These are phyloP conservation scores for Eublepharis macularius DNA, from an alignment of 2,113 vertebrate species.

Conservation along the genomic window DNA sequence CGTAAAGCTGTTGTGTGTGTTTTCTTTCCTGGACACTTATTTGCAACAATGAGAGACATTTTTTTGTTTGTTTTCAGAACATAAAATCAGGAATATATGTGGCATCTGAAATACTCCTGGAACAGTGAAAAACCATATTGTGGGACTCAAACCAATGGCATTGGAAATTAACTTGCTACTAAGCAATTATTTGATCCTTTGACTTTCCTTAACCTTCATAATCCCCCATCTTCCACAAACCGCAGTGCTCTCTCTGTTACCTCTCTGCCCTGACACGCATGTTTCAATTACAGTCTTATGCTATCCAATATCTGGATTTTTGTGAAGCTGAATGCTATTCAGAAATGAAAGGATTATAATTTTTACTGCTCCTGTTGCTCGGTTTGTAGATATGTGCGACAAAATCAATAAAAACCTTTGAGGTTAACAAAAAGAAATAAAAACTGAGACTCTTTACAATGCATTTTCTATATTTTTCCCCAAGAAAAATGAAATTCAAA, in stretches of 20 bases:
- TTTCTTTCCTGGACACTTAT: too few relatives aligned
- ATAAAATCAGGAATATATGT: too few relatives aligned
- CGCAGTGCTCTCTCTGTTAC: neutral
- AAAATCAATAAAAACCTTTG: neutral
- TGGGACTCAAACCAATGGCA: too few relatives aligned
- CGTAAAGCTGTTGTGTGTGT: too few relatives aligned
- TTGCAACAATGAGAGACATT: too few relatives aligned
- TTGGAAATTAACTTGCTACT: neutral
- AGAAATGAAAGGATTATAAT: neutral
- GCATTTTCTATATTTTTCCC: neutral
- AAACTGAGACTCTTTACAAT: neutral
- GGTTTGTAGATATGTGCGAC: neutral
- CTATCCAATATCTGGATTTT: neutral
- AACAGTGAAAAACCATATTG: too few relatives aligned
- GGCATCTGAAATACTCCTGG: too few relatives aligned
- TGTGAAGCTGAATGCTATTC: neutral
- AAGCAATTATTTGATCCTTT: neutral
- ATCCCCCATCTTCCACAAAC: neutral
- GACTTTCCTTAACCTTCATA: neutral
- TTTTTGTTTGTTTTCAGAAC: too few relatives aligned
- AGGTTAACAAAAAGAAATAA: neutral
- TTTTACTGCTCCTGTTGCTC: neutral
- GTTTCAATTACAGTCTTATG: neutral
- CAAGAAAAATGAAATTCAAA: slow-evolving; percentile 15
- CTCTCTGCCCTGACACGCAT: neutral